Conservation (phyloP, 2,113 vertebrate species). For the Excalfactoria chinensis region DNA sequence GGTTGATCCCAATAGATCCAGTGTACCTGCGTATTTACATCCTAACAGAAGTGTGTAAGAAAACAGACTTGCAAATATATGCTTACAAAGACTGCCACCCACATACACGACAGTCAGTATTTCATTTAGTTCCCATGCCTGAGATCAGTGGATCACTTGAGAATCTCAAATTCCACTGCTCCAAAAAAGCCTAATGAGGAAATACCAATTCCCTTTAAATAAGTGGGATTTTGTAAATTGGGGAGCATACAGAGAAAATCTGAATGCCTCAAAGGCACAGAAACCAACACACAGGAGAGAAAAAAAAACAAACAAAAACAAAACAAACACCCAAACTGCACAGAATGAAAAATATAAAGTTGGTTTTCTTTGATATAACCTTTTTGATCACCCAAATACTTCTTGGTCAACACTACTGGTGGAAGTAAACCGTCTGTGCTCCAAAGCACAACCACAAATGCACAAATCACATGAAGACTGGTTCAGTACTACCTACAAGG, state of each 20-base stretch:
- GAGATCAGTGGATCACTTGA: neutral
- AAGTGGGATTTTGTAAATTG: neutral
- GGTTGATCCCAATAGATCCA: neutral
- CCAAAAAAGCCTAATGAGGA: neutral
- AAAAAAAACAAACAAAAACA: neutral
- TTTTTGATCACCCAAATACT: neutral
- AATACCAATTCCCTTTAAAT: neutral
- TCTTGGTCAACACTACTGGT: neutral
- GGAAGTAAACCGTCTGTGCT: neutral
- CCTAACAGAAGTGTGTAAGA: neutral
- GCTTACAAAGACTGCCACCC: neutral
- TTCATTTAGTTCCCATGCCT: neutral
- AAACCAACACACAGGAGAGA: neutral
- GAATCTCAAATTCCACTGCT: neutral
- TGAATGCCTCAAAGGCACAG: neutral
- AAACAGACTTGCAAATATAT: fast-evolving
- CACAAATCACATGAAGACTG: fast-evolving
- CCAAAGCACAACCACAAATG: neutral
- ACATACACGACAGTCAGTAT: neutral
- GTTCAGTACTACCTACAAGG: neutral
- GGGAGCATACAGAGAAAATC: neutral
- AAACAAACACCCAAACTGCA: neutral
- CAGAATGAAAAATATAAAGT: neutral
- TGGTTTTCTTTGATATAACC: neutral
- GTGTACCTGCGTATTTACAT: neutral